Evolutionary conservation across 2,797 vertebrate species (phyloP).

Genomic region (Chelidonichthys spinosus): DNA sequence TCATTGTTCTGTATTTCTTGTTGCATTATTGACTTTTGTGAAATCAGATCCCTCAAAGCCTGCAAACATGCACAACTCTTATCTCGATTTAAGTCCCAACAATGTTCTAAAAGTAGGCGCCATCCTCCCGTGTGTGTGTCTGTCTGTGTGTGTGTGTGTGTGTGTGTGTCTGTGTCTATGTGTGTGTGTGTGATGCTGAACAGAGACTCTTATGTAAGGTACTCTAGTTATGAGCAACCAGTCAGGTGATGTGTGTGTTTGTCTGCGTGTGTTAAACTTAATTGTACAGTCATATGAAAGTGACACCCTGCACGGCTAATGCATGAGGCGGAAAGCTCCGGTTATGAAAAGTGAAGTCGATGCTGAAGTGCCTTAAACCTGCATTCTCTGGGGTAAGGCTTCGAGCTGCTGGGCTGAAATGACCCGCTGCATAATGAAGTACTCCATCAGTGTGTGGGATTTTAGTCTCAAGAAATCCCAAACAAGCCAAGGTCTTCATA

Average conservation of each 20-base stretch:
- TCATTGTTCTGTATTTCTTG: background rate
- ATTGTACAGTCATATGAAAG: constrained; percentile 1
- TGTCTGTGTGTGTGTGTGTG: constrained; percentile 8
- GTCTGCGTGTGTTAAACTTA: background rate
- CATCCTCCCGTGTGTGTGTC: constrained; percentile 25
- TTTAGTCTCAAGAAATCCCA: constrained; percentile 24
- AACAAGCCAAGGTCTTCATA: background rate
- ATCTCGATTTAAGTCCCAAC: constrained; percentile 1
- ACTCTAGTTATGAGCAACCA: constrained; percentile 27
- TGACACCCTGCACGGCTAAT: background rate
- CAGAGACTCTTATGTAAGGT: constrained; percentile 48
- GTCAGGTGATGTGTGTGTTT: constrained; percentile 46
- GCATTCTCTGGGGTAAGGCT: constrained; percentile 27
- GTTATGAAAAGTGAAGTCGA: background rate
- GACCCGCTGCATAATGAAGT: constrained; percentile 34
- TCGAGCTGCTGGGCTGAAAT: constrained; percentile 49
- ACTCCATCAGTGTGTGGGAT: constrained; percentile 14
- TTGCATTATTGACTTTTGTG: background rate
- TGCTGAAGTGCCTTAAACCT: no score
- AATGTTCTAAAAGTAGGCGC: constrained; percentile 14
- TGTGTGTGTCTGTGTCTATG: constrained; percentile 30
- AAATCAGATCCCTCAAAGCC: background rate
- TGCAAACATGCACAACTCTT: background rate
- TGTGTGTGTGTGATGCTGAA: constrained; percentile 9
- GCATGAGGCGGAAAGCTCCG: background rate